Evolutionary conservation across 2,797 vertebrate species (phyloP).

Genomic region (Sciaenops ocellatus): DNA sequence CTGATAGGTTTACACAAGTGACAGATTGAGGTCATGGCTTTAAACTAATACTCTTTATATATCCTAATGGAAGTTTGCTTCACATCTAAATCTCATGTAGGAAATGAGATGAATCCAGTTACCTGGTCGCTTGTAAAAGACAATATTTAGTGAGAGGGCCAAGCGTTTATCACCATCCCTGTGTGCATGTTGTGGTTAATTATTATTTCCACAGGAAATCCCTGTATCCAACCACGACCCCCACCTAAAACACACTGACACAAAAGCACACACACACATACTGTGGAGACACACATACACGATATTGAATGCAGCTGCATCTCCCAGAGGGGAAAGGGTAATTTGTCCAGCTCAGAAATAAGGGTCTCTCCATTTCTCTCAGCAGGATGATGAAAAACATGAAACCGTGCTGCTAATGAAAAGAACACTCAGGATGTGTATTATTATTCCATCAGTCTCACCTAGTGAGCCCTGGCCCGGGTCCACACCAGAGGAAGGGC

Average conservation of each 20-base stretch:
- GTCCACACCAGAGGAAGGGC: constrained; percentile 90
- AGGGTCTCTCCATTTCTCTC: constrained; percentile 98
- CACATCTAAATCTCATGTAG: constrained; percentile 85
- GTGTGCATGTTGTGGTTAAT: constrained; percentile 93
- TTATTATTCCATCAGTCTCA: constrained; percentile 99
- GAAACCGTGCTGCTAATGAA: constrained; percentile 96
- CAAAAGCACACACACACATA: constrained; percentile 50
- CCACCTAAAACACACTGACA: constrained; percentile 61
- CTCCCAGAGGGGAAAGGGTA: constrained; percentile 90
- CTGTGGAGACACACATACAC: constrained; percentile 55
- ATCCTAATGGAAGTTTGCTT: constrained; percentile 82
- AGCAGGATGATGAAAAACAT: constrained; percentile 98
- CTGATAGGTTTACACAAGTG: constrained; percentile 84
- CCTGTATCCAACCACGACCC: constrained; percentile 68
- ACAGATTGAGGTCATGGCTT: constrained; percentile 75
- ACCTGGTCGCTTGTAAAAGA: constrained; percentile 80
- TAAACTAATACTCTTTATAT: constrained; percentile 53
- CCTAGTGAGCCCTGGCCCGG: constrained; percentile 94
- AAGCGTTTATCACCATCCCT: constrained; percentile 87
- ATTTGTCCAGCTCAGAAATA: constrained; percentile 90
- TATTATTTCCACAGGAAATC: constrained; percentile 97
- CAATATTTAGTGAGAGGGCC: constrained; percentile 79
- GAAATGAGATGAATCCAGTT: constrained; percentile 87
- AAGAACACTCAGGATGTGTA: constrained; percentile 99
- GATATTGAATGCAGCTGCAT: constrained; percentile 93